Percentiles rank a stretch among this genome's conserved stretches.
Evolutionary conservation across 1,140 invertebrate genomes (phyloP).

Genomic region (Apis laboriosa): DNA sequence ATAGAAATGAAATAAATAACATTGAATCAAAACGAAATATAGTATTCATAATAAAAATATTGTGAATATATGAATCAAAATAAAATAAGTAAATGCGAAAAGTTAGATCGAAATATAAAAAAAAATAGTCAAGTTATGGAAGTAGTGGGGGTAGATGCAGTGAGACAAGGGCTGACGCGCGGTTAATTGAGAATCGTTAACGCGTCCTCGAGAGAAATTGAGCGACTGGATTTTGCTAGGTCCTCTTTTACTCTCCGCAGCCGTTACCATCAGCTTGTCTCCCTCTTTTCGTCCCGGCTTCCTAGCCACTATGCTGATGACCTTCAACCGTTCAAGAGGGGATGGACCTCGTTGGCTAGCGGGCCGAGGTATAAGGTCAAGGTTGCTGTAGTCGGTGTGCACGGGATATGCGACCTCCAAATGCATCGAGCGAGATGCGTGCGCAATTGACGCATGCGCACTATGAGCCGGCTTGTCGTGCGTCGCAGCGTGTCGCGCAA

Average conservation of each 20-base stretch:
- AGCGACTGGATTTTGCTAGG: constrained; percentile 57
- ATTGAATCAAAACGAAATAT: neutral
- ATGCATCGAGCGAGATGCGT: constrained; percentile 74
- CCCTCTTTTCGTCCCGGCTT: constrained; percentile 6
- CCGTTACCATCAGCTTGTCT: constrained; percentile 25
- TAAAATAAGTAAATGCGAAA: neutral
- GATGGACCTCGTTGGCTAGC: constrained; percentile 64
- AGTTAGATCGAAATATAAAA: constrained; percentile 6
- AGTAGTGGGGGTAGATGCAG: neutral
- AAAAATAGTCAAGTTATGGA: neutral
- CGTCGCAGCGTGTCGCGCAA: constrained; percentile 54
- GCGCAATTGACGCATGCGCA: constrained; percentile 73
- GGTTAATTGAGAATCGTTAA: constrained; percentile 66
- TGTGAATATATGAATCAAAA: neutral
- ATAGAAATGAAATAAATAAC: neutral
- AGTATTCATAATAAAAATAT: constrained; percentile 17
- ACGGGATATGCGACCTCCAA: constrained; percentile 57
- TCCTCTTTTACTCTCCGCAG: constrained; percentile 17
- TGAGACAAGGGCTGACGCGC: constrained; percentile 39
- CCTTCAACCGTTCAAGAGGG: constrained; percentile 63
- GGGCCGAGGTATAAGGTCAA: constrained; percentile 67
- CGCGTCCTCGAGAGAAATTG: constrained; percentile 63
- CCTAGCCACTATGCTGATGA: constrained; percentile 48
- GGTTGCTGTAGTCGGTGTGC: constrained; percentile 57
- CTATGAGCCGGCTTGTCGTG: constrained; percentile 41